Evolutionary conservation across 2,113 vertebrate species (phyloP), one percentile per base, ranked within the genome.

Genomic region (Pycnonotus jocosus): DNA sequence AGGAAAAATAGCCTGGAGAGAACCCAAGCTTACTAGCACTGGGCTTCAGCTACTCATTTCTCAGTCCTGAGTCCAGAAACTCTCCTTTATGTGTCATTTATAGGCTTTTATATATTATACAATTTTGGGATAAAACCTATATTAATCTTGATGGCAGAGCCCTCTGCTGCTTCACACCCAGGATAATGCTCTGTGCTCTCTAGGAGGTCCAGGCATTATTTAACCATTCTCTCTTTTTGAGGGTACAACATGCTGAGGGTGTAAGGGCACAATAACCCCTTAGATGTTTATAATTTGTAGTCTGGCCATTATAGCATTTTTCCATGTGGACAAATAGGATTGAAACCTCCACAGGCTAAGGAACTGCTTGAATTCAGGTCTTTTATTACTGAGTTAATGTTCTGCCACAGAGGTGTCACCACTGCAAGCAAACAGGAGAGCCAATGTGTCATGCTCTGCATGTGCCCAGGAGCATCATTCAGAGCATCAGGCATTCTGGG

Each of bases 361-460:
- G 24, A 31, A 71, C 35, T 20, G 27, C 10, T 70, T 73, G 23
- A 78, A 89, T 56, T 81, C 6, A 68, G 22, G 15, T 60, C 10
- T 68, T 80, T 44, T 54, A 33, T 20, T 76, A 81, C 18, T 6
- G 30, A 76, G 17, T 53, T 68, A 37, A 4, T 68, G 3, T 68
- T 79, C 37, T 76, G 53, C 20, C 31, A 31, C 21, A 44, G 3
- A 62, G 19, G 54, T 74, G 15, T 28, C 51, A 66, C n/a, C 44
- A 28, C 14, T 56, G 27, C 44, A 64, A 74, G 35, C 9, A 40
- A 10, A 20, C 6, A 60, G 38, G 10, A 58, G 15, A 88, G 11
- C 13, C 4, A 31, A 15, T 0, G 2, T 15, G 3, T 68, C 17
- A 40, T 12, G 5, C 22, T 54, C 4, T 3, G 2, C 24, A 9